A percentile compares a stretch with the other conserved stretches of the same genome.
These are phyloP conservation scores for Stylophora pistillata DNA, from an alignment of 64 coral and sea anemone species.

Conservation along the genomic window DNA sequence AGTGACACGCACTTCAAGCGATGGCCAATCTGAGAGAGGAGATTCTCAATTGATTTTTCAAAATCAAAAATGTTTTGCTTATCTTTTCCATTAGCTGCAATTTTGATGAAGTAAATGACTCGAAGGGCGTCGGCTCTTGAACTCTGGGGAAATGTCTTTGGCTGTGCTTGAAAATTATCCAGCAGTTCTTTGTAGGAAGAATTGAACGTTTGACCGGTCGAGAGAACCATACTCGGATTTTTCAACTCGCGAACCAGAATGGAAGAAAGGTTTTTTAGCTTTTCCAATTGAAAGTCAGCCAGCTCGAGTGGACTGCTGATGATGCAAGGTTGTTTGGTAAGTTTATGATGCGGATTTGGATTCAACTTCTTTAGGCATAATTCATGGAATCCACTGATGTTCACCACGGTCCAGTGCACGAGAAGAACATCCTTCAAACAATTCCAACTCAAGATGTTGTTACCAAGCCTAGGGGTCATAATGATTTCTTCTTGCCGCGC, in stretches of 20 bases:
- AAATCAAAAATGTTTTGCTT: neutral
- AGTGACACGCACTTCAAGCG: neutral
- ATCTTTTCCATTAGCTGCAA: neutral
- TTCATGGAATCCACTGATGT: neutral
- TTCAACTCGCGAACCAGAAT: neutral
- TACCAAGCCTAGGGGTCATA: neutral
- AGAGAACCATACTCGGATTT: neutral
- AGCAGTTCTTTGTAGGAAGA: neutral
- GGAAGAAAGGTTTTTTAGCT: neutral
- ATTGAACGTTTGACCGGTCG: neutral
- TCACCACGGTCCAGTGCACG: neutral
- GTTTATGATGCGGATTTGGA: neutral
- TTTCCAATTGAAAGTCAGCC: neutral
- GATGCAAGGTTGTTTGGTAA: neutral
- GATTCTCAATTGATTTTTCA: conserved; percentile 1
- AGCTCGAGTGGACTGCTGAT: conserved; percentile 9
- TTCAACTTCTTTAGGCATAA: neutral
- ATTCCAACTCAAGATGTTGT: neutral
- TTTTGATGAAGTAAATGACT: conserved; percentile 8
- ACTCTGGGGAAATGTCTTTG: neutral
- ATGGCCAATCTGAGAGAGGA: neutral
- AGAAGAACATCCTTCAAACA: neutral
- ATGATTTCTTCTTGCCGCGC: conserved; percentile 4
- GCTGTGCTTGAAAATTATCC: neutral
- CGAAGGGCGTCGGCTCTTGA: neutral